phyloP scores from a whole-genome alignment of 1,140 invertebrate species.

The Papilio dardanus region DNA sequence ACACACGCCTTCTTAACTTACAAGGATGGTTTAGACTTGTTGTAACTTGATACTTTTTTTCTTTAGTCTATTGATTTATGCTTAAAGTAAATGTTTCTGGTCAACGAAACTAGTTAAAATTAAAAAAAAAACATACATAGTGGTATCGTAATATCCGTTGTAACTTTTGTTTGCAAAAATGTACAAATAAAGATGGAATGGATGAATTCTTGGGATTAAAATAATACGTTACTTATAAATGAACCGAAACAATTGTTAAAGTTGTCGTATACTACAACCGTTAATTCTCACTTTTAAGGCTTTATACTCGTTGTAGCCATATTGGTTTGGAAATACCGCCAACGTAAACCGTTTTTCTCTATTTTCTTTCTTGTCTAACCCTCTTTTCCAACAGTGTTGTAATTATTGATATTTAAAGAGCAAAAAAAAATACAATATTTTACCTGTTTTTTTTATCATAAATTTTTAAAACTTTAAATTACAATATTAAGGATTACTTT shows the following conservation, averaged over 20 bases:
- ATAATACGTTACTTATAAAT: not conserved
- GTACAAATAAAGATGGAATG: not conserved
- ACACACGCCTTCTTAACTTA: not conserved
- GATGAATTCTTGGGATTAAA: not conserved
- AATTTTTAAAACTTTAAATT: no score
- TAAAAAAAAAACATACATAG: not conserved
- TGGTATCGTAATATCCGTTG: not conserved
- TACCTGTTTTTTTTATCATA: no score
- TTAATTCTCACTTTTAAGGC: no score
- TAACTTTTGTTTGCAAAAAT: conserved; percentile 9
- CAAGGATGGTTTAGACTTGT: not conserved
- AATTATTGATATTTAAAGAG: no score
- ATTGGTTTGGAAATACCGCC: no score
- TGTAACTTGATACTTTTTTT: not conserved
- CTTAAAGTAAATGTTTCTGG: not conserved
- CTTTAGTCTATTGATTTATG: not conserved
- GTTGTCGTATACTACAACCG: no score
- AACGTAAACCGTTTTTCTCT: no score
- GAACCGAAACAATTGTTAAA: not conserved
- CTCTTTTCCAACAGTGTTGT: no score
- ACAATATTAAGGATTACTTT: no score
- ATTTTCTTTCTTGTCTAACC: no score
- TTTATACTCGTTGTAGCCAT: no score
- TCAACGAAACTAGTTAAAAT: not conserved
- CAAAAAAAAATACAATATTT: no score